A percentile compares a stretch with the other conserved stretches of the same genome.
Evolutionary conservation across 2,797 vertebrate genomes (phyloP).

Genomic region (Siniperca obscura): DNA sequence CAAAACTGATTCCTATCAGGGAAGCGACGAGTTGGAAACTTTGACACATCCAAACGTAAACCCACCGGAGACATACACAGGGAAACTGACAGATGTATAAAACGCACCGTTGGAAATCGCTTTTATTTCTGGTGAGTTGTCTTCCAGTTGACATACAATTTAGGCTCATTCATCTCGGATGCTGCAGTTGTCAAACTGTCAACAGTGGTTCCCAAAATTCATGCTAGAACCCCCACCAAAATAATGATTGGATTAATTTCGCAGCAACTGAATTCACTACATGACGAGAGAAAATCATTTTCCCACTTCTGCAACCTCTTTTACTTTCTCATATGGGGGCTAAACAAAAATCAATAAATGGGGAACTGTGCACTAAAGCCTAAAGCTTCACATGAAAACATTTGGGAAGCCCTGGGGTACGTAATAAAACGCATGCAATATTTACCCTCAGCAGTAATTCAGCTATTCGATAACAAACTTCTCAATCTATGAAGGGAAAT

Average conservation of each 20-base stretch:
- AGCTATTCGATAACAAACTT: neutral
- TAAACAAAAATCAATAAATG: neutral
- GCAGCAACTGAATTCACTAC: neutral
- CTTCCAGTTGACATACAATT: conserved; percentile 1
- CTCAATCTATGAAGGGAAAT: neutral
- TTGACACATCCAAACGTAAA: conserved; percentile 82
- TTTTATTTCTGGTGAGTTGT: conserved; percentile 55
- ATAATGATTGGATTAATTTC: neutral
- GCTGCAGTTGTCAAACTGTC: conserved; percentile 21
- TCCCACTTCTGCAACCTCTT: neutral
- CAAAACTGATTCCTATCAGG: conserved; percentile 88
- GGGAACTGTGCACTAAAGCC: neutral
- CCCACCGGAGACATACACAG: conserved; percentile 84
- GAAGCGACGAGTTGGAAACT: conserved; percentile 84
- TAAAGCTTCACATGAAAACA: conserved; percentile 1
- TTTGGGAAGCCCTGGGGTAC: neutral
- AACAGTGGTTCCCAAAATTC: neutral
- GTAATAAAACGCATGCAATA: neutral
- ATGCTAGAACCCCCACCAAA: neutral
- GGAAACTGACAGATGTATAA: conserved; percentile 91
- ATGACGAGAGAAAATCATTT: conserved; percentile 30
- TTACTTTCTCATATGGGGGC: conserved; percentile 3
- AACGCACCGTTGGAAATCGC: neutral
- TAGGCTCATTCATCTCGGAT: neutral
- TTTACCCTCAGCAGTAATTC: neutral